Conservation (phyloP, 2,113 vertebrate species). For the Salminus brasiliensis region DNA sequence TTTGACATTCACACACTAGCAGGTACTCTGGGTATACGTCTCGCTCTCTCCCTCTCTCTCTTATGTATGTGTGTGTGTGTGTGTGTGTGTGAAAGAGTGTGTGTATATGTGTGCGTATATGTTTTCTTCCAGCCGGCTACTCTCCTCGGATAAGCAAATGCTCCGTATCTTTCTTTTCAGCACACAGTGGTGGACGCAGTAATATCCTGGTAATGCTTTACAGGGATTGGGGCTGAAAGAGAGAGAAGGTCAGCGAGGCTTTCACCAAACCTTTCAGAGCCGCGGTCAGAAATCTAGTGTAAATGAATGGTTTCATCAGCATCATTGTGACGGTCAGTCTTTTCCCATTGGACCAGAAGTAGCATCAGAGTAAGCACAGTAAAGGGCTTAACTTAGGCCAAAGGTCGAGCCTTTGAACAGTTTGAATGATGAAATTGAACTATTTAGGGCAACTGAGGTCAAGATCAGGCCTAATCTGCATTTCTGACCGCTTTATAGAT, state of each 20-base stretch:
- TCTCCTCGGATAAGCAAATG: constrained; percentile 23
- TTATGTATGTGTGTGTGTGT: constrained; percentile 15
- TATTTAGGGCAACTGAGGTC: not conserved
- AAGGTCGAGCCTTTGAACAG: not conserved
- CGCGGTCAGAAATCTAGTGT: not conserved
- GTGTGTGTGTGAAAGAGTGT: not conserved
- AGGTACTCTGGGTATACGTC: constrained; percentile 2
- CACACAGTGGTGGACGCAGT: not conserved
- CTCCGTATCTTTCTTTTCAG: constrained; percentile 31
- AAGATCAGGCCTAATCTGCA: not conserved
- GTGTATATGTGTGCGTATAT: not conserved
- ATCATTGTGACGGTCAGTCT: not conserved
- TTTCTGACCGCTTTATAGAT: no score
- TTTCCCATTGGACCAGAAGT: not conserved
- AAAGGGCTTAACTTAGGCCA: not conserved
- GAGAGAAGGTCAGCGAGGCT: not conserved
- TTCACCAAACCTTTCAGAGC: not conserved
- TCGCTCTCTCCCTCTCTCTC: no score
- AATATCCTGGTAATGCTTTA: not conserved
- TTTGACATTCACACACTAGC: constrained; percentile 72
- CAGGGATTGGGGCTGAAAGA: constrained; percentile 13
- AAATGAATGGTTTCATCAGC: not conserved
- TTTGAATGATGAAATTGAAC: no score
- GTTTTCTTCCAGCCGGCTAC: not conserved
- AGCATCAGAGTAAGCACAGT: not conserved